These are phyloP conservation scores for Oceanites oceanicus DNA, from an alignment of 2,113 vertebrate species.

Conservation along the genomic window DNA sequence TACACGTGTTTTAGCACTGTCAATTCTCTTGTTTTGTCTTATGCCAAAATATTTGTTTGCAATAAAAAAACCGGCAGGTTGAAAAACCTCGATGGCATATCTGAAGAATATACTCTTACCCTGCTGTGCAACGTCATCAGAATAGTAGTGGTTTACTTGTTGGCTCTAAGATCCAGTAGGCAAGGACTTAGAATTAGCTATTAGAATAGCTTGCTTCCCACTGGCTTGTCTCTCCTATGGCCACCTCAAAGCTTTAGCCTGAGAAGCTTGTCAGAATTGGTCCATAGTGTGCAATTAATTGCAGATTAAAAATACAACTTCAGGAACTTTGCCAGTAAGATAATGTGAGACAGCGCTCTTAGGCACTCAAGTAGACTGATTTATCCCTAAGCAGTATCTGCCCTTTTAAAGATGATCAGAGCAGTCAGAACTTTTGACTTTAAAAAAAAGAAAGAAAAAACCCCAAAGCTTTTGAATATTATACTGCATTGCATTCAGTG, in stretches of 20 bases:
- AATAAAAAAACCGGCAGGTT: background rate
- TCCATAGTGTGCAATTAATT: background rate
- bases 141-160: background rate
- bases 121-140: no score
- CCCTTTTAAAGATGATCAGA: background rate
- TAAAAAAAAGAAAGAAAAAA: background rate
- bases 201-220: background rate
- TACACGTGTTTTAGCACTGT: fast-evolving
- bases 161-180: background rate
- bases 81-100: background rate
- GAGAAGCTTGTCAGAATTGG: background rate
- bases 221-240: background rate
- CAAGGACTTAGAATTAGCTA: no score
- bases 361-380: background rate
- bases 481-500: background rate
- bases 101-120: background rate
- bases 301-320: background rate
- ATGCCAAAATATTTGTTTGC: background rate
- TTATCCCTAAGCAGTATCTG: background rate
- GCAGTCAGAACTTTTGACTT: background rate
- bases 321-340: background rate
- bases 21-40: background rate
- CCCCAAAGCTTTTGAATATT: background rate
- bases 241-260: background rate
- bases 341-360: background rate